phyloP scores from a whole-genome alignment of 2,113 vertebrate species.

The Riparia riparia region DNA sequence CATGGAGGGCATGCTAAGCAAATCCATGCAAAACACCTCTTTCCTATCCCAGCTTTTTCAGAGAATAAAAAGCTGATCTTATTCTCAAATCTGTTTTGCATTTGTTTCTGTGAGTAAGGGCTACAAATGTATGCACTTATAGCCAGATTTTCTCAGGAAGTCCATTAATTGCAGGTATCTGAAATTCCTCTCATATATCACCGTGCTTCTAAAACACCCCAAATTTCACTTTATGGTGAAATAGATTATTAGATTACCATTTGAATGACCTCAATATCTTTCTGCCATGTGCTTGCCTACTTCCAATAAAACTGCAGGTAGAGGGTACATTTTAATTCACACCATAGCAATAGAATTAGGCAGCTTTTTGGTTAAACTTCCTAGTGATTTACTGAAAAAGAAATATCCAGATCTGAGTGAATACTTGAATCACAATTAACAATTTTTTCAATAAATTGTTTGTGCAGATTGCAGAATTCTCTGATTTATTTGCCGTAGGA shows the following conservation, averaged over 20 bases:
- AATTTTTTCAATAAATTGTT: constrained; percentile 63
- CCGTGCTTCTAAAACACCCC: neutral
- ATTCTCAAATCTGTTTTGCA: neutral
- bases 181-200: neutral
- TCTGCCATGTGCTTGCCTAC: neutral
- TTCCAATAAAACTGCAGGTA: neutral
- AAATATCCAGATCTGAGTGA: constrained; percentile 19
- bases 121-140: neutral
- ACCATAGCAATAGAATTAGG: neutral
- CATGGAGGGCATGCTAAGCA: neutral
- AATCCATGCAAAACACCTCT: neutral
- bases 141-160: neutral
- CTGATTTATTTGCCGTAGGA: constrained; percentile 47
- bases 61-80: neutral
- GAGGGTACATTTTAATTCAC: neutral
- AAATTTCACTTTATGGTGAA: neutral
- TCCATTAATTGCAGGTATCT: neutral
- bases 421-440: constrained; percentile 12
- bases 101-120: neutral
- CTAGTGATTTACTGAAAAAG: constrained; percentile 19
- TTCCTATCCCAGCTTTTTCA: neutral
- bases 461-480: constrained; percentile 19
- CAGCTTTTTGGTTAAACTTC: neutral
- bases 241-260: neutral
- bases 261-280: neutral